Evolutionary conservation across 2,113 vertebrate genomes (phyloP), one percentile per base, ranked within the genome.

Genomic region (Equus quagga): DNA sequence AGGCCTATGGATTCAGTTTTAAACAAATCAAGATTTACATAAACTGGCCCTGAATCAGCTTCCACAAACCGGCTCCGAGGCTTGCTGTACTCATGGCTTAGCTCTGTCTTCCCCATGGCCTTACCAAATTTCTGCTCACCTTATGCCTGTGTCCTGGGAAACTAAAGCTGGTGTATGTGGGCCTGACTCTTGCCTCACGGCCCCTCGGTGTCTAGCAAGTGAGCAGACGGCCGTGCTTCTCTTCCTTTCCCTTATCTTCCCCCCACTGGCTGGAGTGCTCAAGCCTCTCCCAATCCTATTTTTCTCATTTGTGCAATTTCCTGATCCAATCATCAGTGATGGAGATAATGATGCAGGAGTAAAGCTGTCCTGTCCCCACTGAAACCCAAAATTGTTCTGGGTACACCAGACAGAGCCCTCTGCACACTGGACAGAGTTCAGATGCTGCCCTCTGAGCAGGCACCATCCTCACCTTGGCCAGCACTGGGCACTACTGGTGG

Each of bases 401-500:
- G 64, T 3, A 28, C 18, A 12, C 5, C 2, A 0, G n/a, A 13
- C 31, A 19, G 62, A 67, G 70, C 36, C 41, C 65, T 26, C 78
- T 2, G 33, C 17, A 26, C 2, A 0, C 3, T 3, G 18, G 46
- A 2, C 2, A 28, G 49, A n/a, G 21, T 3, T 28, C 44, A n/a
- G 49, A 33, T 0, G 1, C 46, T 41, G 62, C 46, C 64, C 49
- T 58, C 14, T 6, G 80, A 33, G 54, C 17, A 67, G 60, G 36
- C 1, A 0, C 26, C 26, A 0, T 8, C 51, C 33, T 54, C 36
- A 69, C 15, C 33, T 18, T 0, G 2, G 46, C 41, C 14, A 33
- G 33, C 17, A 12, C 19, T 0, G 0, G 56, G 33, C 6, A 6
- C n/a, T 26, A 2, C 0, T 0, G 5, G 7, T 9, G 23, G 64